A percentile compares a stretch with the other conserved stretches of the same genome.
Conservation (phyloP, 2,888 invertebrate genomes). For the Diaprepes abbreviatus region DNA sequence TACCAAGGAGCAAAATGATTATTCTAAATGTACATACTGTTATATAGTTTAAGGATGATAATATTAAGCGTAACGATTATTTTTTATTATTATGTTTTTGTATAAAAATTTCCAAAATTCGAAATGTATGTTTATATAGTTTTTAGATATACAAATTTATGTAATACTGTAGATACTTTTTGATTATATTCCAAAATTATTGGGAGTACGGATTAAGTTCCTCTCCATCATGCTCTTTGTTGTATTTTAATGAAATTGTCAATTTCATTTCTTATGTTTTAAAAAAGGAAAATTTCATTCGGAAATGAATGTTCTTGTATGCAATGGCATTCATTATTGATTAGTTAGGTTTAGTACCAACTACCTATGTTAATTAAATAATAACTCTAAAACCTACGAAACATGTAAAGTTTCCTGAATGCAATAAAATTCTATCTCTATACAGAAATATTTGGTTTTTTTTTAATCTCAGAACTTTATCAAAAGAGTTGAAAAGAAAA, state of each 20-base stretch:
- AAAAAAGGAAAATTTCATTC: constrained; percentile 55
- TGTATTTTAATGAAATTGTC: constrained; percentile 31
- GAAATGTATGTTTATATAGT: constrained; percentile 61
- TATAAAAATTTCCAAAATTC: constrained; percentile 54
- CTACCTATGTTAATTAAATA: constrained; percentile 61
- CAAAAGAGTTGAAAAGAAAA: too few species aligned
- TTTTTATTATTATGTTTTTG: constrained; percentile 46
- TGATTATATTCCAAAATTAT: constrained; percentile 58
- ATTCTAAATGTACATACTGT: constrained; percentile 74
- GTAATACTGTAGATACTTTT: constrained; percentile 60
- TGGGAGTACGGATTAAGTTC: constrained; percentile 68
- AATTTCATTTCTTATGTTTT: constrained; percentile 58
- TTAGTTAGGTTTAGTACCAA: constrained; percentile 60
- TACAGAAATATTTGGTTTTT: constrained; percentile 33
- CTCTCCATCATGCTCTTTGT: constrained; percentile 56
- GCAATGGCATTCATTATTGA: constrained; percentile 45
- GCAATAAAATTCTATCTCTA: constrained; percentile 71
- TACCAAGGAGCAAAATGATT: constrained; percentile 61
- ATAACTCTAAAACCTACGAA: constrained; percentile 63
- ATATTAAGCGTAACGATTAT: constrained; percentile 37
- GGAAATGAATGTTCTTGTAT: constrained; percentile 25
- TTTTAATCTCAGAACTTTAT: background rate
- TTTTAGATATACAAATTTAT: constrained; percentile 59
- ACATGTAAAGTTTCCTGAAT: constrained; percentile 70
- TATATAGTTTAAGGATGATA: constrained; percentile 64